phyloP scores from a whole-genome alignment of 2,888 invertebrate species.

The Lasius platythorax region DNA sequence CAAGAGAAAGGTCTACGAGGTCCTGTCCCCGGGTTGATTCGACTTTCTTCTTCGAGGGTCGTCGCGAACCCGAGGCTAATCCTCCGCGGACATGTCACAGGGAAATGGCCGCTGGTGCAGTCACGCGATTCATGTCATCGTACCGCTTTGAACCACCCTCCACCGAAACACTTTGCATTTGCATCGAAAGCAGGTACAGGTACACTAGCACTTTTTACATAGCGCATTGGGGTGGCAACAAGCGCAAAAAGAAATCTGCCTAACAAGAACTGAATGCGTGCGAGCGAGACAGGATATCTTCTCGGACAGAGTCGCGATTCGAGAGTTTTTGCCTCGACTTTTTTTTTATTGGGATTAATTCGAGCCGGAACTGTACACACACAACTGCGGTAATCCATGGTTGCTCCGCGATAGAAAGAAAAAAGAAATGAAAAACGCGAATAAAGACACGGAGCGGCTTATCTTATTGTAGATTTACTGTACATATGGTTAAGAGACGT shows the following conservation, averaged over 20 bases:
- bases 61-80: constrained; percentile 15
- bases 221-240: constrained; percentile 34
- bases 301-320: constrained; percentile 43
- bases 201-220: neutral
- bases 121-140: constrained; percentile 83
- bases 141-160: constrained; percentile 81
- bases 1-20: constrained; percentile 10
- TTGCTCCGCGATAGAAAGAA: neutral
- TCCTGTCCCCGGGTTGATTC: constrained; percentile 44
- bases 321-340: constrained; percentile 64
- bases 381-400: constrained; percentile 50
- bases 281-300: constrained; percentile 31
- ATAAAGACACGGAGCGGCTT: constrained; percentile 59
- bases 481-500: constrained; percentile 62
- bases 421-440: constrained; percentile 56
- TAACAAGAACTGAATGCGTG: neutral
- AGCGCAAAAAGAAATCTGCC: constrained; percentile 15
- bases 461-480: constrained; percentile 66
- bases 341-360: constrained; percentile 75
- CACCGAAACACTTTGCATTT: constrained; percentile 66
- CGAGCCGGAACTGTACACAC: constrained; percentile 54
- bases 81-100: constrained; percentile 49
- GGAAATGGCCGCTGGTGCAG: constrained; percentile 63
- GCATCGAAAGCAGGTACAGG: constrained; percentile 43
- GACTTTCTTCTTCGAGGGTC: constrained; percentile 52